Evolutionary conservation across 1,140 invertebrate genomes (phyloP), one percentile per base, ranked within the genome.

Genomic region (Drosophila asahinai): DNA sequence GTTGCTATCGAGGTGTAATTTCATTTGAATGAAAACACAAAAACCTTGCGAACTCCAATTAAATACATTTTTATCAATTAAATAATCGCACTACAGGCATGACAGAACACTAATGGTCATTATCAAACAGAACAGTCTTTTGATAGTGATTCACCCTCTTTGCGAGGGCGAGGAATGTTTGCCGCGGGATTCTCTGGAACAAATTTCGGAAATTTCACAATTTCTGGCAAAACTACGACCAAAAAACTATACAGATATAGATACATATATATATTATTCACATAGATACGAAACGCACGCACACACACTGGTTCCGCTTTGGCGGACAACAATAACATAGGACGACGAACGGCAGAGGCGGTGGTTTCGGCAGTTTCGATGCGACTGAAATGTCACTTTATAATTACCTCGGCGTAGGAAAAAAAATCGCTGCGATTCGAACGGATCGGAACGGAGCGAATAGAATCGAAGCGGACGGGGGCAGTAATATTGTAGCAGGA

Each of bases 341-440:
- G n/a, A 55, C 47, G 57, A 52, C 33, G 43, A 30, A 65, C 66
- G 71, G 15, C 58, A 42, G 17, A 17, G 12, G 22, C 52, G 14
- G 4, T 25, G 30, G 52, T 45, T 61, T 73, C 54, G 19, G 5
- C 25, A n/a, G 52, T 45, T 61, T 73, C 71, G 47, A 73, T 73
- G 70, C 67, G 47, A 74, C 71, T 58, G 33, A 76, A 86, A 80
- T 83, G 63, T 67, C 84, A 86, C 83, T 86, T 40, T 86, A 89
- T 86, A 86, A 89, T 86, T 86, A 86, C 83, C 83, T 86, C 67
- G 47, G 49, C 59, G 66, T 67, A 47, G 52, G 63, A 54, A 67
- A 81, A 71, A 54, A 64, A 55, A n/a, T 42, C 42, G 47, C 57
- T 75, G 40, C 61, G 62, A 55, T 68, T 63, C 66, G 36, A 40